Conservation (phyloP, 2,113 vertebrate genomes). For the Ceyx margarethae region DNA sequence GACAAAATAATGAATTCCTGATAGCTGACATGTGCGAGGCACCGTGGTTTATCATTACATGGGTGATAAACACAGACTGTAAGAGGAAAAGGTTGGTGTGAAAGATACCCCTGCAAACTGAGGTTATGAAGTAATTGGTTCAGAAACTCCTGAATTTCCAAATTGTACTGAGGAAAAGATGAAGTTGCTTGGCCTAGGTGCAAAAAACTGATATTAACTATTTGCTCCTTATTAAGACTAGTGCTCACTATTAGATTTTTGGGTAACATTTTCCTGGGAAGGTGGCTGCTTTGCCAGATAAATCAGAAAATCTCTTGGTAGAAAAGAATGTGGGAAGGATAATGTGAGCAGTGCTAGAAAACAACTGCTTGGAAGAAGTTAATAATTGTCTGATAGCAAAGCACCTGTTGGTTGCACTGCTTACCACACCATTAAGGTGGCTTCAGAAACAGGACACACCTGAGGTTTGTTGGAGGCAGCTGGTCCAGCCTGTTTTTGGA, state of each 20-base stretch:
- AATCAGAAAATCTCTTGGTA: background rate
- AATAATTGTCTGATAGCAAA: background rate
- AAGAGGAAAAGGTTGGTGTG: slow-evolving; percentile 38
- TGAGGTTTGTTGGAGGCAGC: background rate
- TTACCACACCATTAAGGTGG: background rate
- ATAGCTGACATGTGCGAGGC: slow-evolving; percentile 75
- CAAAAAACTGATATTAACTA: background rate
- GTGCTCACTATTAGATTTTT: background rate
- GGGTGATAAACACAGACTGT: slow-evolving; percentile 38
- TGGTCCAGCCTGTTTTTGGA: background rate
- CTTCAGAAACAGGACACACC: background rate
- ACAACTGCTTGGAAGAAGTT: background rate
- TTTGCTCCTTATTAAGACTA: background rate
- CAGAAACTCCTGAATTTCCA: background rate
- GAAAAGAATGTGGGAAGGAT: background rate
- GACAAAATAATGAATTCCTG: slow-evolving; percentile 86
- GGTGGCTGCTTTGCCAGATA: background rate
- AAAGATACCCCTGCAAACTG: background rate
- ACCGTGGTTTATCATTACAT: slow-evolving; percentile 47
- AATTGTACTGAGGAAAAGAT: background rate
- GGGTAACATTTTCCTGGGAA: background rate
- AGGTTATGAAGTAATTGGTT: background rate
- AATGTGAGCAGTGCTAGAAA: background rate
- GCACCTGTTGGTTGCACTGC: background rate
- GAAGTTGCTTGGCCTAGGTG: background rate